Conservation (phyloP, 2,888 invertebrate species). For the Pseudoips prasinana region DNA sequence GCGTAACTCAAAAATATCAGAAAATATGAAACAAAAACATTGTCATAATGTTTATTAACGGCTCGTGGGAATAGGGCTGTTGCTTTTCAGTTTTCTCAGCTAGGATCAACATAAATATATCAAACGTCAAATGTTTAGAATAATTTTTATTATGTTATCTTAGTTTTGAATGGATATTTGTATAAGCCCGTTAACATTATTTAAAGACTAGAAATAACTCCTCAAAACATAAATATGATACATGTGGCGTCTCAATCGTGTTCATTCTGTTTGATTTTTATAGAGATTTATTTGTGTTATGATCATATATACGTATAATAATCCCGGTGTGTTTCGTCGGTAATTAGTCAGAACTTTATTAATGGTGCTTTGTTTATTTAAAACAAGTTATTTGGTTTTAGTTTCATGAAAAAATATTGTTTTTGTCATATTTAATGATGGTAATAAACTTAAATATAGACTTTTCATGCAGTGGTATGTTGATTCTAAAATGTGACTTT, state of each 20-base stretch:
- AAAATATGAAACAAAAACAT: conserved; percentile 25
- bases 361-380: conserved; percentile 45
- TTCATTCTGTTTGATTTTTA: conserved; percentile 46
- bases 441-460: conserved; percentile 26
- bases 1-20: conserved; percentile 25
- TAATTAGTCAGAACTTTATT: conserved; percentile 50
- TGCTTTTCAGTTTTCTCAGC: not conserved
- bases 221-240: conserved; percentile 71
- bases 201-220: conserved; percentile 70
- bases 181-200: conserved; percentile 58
- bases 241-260: conserved; percentile 69
- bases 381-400: conserved; percentile 23
- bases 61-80: not conserved
- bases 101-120: conserved; percentile 28
- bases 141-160: conserved; percentile 68
- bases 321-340: conserved; percentile 40
- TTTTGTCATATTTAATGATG: conserved; percentile 32
- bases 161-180: conserved; percentile 63
- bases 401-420: conserved; percentile 22
- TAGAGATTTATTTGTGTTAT: conserved; percentile 55
- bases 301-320: conserved; percentile 41
- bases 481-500: no score
- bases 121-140: conserved; percentile 41
- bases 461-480: conserved; percentile 11
- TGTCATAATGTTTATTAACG: conserved; percentile 1